Evolutionary conservation across 2,888 invertebrate genomes (phyloP).

Genomic region (Bursaphelenchus okinawaensis): DNA sequence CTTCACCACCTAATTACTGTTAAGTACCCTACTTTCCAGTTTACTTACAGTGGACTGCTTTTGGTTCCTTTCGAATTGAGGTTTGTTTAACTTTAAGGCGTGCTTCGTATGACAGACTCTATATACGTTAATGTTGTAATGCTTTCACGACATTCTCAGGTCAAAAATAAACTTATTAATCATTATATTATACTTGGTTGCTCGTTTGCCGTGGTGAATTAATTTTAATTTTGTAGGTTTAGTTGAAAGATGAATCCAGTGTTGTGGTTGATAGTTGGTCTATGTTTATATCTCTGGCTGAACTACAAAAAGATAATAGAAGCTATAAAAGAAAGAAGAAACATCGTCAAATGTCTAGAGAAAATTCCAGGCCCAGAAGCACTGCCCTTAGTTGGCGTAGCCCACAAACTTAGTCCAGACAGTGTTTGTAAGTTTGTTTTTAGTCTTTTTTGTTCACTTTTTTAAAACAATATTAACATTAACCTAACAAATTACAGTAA

Average conservation of each 20-base stretch:
- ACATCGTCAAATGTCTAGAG: conserved; percentile 9
- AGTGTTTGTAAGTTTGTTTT: conserved; percentile 10
- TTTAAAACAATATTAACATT: conserved; percentile 11
- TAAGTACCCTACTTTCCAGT: too few species aligned
- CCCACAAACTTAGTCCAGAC: conserved; percentile 14
- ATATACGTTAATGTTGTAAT: neutral
- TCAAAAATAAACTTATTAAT: neutral
- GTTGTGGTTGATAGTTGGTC: conserved; percentile 17
- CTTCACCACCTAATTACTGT: too few species aligned
- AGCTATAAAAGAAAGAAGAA: conserved; percentile 6
- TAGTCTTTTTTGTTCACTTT: neutral
- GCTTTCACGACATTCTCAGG: neutral
- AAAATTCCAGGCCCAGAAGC: conserved; percentile 7
- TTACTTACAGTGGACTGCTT: too few species aligned
- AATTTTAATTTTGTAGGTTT: neutral
- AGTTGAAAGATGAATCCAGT: conserved; percentile 20
- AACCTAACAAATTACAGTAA: conserved; percentile 1
- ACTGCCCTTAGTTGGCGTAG: conserved; percentile 9
- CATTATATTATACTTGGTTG: too few species aligned
- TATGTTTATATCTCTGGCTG: conserved; percentile 5
- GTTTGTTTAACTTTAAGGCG: too few species aligned
- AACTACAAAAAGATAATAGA: conserved; percentile 1
- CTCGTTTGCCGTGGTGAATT: neutral
- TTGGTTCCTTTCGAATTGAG: too few species aligned
- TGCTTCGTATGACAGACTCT: too few species aligned